Base-by-base conservation (phyloP, 2,113 vertebrate genomes). In the Myocastor coypus region DNA sequence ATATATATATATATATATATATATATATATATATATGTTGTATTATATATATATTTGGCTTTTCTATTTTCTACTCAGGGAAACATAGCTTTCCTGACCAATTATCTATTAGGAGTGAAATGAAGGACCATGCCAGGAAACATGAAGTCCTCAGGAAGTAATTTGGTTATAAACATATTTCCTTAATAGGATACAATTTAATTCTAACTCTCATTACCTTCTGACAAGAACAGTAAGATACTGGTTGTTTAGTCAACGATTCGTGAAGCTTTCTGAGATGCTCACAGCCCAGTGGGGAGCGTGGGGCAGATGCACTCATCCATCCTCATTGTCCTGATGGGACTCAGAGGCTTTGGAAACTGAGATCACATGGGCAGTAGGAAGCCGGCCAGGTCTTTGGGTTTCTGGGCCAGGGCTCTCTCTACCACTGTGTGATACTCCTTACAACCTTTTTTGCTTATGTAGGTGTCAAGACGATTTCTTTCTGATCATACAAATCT, bases 141-240 rank as follows among this genome's bases (percentile, higher is more conserved):
- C 30, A 97, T 16, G 42, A 75, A 92, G 93, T 95, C 97, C 97
- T 96, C 92, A 94, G 92, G 37, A 97, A 97, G 66, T 96, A 97
- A 98, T 97, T 97, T 87, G 78, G 89, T 98, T 97, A 97, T 90
- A 96, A 96, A 98, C 90, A 88, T 98, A 94, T 97, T 98, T 98
- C 96, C 98, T 97, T 97, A 92, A 97, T 87, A 91, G 91, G 52
- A 94, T 83, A 94, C 91, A 98, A 95, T 96, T 96, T 63, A 90
- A 95, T 98, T 97, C 69, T 93, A 97, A 86, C 78, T 66, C 96
- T 96, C 97, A 97, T 97, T 97, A 88, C 96, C 88, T 96, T 97
- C 90, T 95, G 96, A 98, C 68, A 61, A 91, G 59, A 97, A 92
- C 80, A 89, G 89, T 85, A 94, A 97, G 96, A 92, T 83, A 69